phyloP scores from a whole-genome alignment of 2,113 vertebrate genomes.

The Anarrhichthys ocellatus region DNA sequence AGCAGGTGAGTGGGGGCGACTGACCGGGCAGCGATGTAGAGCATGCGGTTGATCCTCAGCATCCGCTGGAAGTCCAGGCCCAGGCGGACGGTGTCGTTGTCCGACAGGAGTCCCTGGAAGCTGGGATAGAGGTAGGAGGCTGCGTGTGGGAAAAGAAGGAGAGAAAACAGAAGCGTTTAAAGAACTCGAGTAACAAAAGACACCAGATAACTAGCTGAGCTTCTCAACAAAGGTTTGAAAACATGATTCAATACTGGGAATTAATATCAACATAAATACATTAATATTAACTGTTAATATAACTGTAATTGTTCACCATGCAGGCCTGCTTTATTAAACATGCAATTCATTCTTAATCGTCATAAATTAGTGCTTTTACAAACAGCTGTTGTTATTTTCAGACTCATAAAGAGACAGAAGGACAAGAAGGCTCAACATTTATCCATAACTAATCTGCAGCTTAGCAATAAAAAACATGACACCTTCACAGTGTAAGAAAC shows the following conservation, averaged over 20 bases:
- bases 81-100: constrained; percentile 87
- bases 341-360: not conserved
- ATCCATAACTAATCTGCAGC: not conserved
- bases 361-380: not conserved
- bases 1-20: constrained; percentile 28
- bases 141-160: constrained; percentile 48
- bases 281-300: not conserved
- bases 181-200: not conserved
- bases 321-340: not conserved
- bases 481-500: constrained; percentile 17
- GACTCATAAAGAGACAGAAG: not conserved
- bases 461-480: not conserved
- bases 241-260: not conserved
- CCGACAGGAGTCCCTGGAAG: constrained; percentile 89
- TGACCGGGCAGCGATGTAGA: constrained; percentile 93
- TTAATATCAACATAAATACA: too few relatives aligned
- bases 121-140: constrained; percentile 86
- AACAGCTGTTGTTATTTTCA: constrained; percentile 8
- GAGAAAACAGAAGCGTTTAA: not conserved
- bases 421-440: not conserved
- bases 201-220: not conserved
- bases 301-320: not conserved
- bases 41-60: constrained; percentile 90
- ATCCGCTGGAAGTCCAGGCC: constrained; percentile 94
- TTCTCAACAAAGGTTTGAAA: not conserved